These are phyloP conservation scores for Rhyacophila evoluta DNA, from an alignment of 2,888 invertebrate species.

Conservation along the genomic window DNA sequence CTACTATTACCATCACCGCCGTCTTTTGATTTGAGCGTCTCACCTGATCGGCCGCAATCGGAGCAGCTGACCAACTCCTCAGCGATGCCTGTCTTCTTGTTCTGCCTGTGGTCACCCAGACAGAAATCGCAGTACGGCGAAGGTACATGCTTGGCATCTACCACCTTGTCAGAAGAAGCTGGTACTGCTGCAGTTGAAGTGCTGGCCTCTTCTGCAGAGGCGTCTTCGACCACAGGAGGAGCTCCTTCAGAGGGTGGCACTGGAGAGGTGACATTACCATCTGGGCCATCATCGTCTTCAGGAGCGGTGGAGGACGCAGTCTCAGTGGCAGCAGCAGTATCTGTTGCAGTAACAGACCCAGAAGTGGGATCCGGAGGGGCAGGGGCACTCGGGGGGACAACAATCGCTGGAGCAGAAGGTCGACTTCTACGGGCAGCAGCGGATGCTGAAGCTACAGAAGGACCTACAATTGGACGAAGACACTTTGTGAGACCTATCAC, in stretches of 20 bases:
- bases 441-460: not conserved
- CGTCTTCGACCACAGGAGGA: not conserved
- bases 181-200: slow-evolving; percentile 36
- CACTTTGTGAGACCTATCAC: too few relatives aligned
- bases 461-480: not conserved
- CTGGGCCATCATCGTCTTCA: not conserved
- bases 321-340: not conserved
- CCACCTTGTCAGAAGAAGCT: slow-evolving; percentile 43
- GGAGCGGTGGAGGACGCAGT: slow-evolving; percentile 50
- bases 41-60: slow-evolving; percentile 98
- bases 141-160: slow-evolving; percentile 62
- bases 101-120: slow-evolving; percentile 93
- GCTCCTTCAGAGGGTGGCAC: not conserved
- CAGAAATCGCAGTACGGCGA: slow-evolving; percentile 98
- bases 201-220: slow-evolving; percentile 43
- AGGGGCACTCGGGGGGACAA: not conserved
- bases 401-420: not conserved
- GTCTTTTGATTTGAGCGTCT: slow-evolving; percentile 60
- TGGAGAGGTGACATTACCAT: not conserved
- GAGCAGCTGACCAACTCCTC: slow-evolving; percentile 98
- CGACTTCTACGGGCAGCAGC: not conserved
- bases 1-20: too few relatives aligned
- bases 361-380: not conserved
- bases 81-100: slow-evolving; percentile 94
- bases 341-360: not conserved